Base-by-base conservation (phyloP, 1,140 invertebrate species). In the Rhopalosiphum padi region DNA sequence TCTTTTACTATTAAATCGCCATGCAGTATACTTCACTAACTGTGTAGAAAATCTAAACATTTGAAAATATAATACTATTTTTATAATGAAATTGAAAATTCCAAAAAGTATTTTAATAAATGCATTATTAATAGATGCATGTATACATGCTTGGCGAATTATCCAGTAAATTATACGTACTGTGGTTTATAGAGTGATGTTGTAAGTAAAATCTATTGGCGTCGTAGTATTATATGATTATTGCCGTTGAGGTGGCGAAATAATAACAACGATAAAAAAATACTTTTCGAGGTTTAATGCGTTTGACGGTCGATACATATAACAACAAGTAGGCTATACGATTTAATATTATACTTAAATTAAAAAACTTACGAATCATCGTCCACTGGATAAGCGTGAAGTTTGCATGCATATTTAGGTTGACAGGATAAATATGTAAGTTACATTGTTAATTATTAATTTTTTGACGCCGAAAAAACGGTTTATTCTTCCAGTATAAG, bases 331-430 rank as follows among this genome's bases (percentile, higher is more conserved):
- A 77, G 60, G 60, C n/a, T 77, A n/a, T 15, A 77, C 30, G 21
- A 15, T n/a, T 30, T 68, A 15, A 87, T 18, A 46, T 46, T 46
- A 21, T n/a, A 87, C 25, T n/a, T 51, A 53, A 37, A 37, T 35
- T 22, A 25, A 60, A 90, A 60, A 90, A 60, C 53, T 41, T 60
- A 60, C 35, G 6, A 82, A 77, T 91, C 60, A 91, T 82, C 21
- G 90, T 82, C 68, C 30, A 48, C 68, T 21, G 23, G 43, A 91
- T 82, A 82, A 91, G 90, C 90, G 68, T 91, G 90, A 91, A 91
- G 68, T 82, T 0, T 82, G 51, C 2, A 18, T 53, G 87, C n/a
- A 9, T 88, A 88, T 53, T 48, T 48, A 15, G 46, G 43, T 53
- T 51, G 46, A 88, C 51, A 55, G n/a, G 46, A n/a, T 46, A 48